These are phyloP conservation scores for Nothoprocta perdicaria DNA, from an alignment of 2,113 vertebrate species.

Conservation along the genomic window DNA sequence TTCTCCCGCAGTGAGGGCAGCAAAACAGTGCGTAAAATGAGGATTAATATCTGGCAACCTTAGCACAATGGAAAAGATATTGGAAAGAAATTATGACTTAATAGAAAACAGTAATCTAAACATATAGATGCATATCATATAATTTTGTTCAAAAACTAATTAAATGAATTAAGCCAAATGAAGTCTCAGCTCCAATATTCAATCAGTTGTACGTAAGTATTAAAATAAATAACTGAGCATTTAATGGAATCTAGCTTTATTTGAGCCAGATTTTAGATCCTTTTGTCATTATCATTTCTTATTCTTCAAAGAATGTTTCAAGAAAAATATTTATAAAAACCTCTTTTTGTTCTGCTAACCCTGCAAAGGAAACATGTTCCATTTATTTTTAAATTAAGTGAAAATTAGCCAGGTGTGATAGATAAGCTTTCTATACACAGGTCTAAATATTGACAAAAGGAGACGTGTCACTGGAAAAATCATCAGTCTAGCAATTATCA, in stretches of 20 bases:
- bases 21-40: neutral
- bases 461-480: conserved; percentile 84
- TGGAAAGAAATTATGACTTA: neutral
- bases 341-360: conserved; percentile 74
- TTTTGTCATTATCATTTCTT: conserved; percentile 57
- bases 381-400: conserved; percentile 86
- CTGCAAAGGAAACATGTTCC: conserved; percentile 79
- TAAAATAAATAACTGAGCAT: neutral
- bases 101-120: neutral
- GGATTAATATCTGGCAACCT: neutral
- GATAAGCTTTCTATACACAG: conserved; percentile 85
- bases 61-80: too few species aligned
- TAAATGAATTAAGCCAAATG: neutral
- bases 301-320: conserved; percentile 55
- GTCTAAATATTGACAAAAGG: conserved; percentile 87
- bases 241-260: neutral
- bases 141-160: neutral
- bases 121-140: neutral
- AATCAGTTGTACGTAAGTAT: conserved; percentile 41
- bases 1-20: neutral
- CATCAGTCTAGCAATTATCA: conserved; percentile 86
- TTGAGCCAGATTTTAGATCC: conserved; percentile 36
- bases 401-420: conserved; percentile 87
- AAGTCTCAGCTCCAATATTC: neutral
- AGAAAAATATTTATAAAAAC: conserved; percentile 75